Evolutionary conservation across 2,113 vertebrate genomes (phyloP), one percentile per base, ranked within the genome.

Genomic region (Turnix velox): DNA sequence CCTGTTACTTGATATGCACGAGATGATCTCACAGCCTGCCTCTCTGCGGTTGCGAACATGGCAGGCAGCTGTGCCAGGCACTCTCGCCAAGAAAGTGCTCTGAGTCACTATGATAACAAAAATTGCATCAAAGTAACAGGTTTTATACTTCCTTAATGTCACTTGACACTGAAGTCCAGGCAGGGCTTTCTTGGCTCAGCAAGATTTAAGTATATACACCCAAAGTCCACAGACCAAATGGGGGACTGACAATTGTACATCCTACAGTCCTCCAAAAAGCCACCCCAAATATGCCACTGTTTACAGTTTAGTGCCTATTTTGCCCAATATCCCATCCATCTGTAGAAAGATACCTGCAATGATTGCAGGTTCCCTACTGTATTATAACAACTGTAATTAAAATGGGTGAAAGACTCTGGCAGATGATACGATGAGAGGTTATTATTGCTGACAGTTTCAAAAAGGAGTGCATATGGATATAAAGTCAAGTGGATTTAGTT

Each of bases 81-180:
- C 43, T 57, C 83, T 40, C 83, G 88, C 92, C 85, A 95, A 93
- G 46, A 55, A 90, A 87, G 62, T 83, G 74, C 69, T 86, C 67
- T 80, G 76, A 88, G 83, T 77, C 75, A 88, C 25, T 82, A 27
- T 7, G 37, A 48, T 59, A 83, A 86, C 74, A 88, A 80, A 94
- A 90, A 85, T 2, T 2, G 3, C 67, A 74, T 55, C 39, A 67
- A 63, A 93, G 67, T 18, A 88, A 87, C 52, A 86, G 48, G 4
- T 8, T 54, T 76, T 81, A 58, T 79, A n/a, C 15, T 83, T 40
- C 46, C 54, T 65, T 76, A 51, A 9, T 73, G 62, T 62, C 48
- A 77, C 28, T 62, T 62, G 81, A 49, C 37, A 45, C 25, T 2
- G 14, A 55, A 66, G 9, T 42, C 72, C 46, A 69, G 31, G 35